phyloP scores from a whole-genome alignment of 2,888 invertebrate species.

The Plebejus argus region DNA sequence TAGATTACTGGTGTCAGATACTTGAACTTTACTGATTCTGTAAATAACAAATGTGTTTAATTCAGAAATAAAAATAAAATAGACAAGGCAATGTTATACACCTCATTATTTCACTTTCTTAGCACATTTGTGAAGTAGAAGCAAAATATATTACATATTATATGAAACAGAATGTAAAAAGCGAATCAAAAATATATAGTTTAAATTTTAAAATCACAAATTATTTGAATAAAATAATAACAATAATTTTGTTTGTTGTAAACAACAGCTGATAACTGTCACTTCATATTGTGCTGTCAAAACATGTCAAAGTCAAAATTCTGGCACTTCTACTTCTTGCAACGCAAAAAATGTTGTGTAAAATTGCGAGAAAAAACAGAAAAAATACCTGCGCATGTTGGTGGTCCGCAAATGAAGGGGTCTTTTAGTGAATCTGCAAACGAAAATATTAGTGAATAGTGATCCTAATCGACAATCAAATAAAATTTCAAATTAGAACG shows the following conservation, averaged over 20 bases:
- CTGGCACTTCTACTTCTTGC: not conserved
- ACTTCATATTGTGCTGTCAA: too few species aligned
- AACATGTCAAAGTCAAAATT: not conserved
- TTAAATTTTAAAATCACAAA: not conserved
- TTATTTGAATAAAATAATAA: not conserved
- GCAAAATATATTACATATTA: too few species aligned
- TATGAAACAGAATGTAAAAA: too few species aligned
- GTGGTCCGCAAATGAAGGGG: slow-evolving; percentile 86
- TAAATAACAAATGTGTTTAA: slow-evolving; percentile 40
- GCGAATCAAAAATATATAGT: too few species aligned
- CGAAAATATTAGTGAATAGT: slow-evolving; percentile 32
- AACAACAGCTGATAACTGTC: slow-evolving; percentile 6
- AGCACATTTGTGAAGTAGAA: too few species aligned
- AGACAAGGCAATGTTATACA: too few species aligned
- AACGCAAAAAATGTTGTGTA: not conserved
- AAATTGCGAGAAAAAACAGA: slow-evolving; percentile 9
- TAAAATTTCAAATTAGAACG: too few species aligned
- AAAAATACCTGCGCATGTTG: slow-evolving; percentile 83
- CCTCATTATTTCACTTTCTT: too few species aligned
- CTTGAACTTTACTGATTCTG: slow-evolving; percentile 82
- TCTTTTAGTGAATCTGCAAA: slow-evolving; percentile 86
- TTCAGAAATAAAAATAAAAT: slow-evolving; percentile 5
- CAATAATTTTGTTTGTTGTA: not conserved
- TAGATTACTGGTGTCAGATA: slow-evolving; percentile 82
- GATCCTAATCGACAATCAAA: too few species aligned